Conservation (phyloP, 2,888 invertebrate species). For the Pristionchus exspectatus region DNA sequence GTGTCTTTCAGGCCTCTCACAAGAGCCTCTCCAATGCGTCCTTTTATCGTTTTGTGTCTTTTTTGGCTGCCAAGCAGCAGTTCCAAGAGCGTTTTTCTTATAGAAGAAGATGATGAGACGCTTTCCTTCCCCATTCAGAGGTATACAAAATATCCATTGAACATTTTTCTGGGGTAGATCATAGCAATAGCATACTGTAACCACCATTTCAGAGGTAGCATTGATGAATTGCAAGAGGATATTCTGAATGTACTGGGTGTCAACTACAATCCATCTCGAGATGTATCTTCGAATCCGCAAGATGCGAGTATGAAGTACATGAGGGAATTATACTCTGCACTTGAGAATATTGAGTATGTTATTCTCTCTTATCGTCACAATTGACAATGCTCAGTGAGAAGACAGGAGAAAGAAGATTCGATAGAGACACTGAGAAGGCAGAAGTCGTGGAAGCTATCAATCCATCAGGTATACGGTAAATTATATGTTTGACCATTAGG, state of each 20-base stretch:
- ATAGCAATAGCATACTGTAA: not conserved
- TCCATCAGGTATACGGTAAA: constrained; percentile 13
- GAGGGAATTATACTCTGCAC: constrained; percentile 27
- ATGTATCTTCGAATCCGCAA: not conserved
- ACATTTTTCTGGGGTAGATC: not conserved
- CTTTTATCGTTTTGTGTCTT: not conserved
- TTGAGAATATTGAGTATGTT: constrained; percentile 13
- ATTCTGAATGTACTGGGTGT: constrained; percentile 52
- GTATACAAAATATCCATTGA: not conserved
- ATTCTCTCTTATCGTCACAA: not conserved
- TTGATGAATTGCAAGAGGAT: constrained; percentile 5
- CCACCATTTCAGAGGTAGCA: constrained; percentile 14
- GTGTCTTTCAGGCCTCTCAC: constrained; percentile 30
- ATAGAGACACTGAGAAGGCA: constrained; percentile 17
- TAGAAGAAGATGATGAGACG: constrained; percentile 53
- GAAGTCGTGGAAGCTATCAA: constrained; percentile 29
- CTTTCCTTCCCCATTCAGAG: constrained; percentile 54
- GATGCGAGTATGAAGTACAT: constrained; percentile 42
- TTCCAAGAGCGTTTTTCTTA: constrained; percentile 47
- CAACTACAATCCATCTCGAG: not conserved
- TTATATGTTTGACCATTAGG: not conserved
- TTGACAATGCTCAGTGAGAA: not conserved
- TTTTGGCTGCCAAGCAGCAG: not conserved
- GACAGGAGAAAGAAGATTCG: not conserved
- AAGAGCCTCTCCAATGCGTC: not conserved